Percentiles rank a stretch among this genome's conserved stretches.
Evolutionary conservation across 2,113 vertebrate species (phyloP).

Genomic region (Ginglymostoma cirratum): DNA sequence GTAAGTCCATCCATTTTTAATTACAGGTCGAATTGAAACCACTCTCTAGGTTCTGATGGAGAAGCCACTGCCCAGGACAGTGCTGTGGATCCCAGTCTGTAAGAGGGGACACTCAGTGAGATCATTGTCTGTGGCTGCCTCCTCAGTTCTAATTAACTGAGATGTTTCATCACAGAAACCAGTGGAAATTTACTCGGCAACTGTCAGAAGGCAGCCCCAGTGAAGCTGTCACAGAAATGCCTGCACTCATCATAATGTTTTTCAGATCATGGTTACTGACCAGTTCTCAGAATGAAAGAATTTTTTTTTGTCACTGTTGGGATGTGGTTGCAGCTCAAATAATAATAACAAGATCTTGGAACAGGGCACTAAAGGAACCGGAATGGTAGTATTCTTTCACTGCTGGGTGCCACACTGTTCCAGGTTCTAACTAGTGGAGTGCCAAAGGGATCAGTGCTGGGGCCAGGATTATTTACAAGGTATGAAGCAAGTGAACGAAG

Average conservation of each 20-base stretch:
- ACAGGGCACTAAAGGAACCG: not conserved
- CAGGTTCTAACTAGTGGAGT: no score
- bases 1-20: not conserved
- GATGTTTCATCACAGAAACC: not conserved
- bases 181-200: constrained; percentile 14
- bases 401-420: no score
- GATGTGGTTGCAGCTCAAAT: not conserved
- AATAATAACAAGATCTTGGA: not conserved
- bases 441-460: no score
- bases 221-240: not conserved
- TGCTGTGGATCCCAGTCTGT: not conserved
- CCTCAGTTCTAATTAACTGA: not conserved
- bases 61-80: not conserved
- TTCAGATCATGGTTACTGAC: not conserved
- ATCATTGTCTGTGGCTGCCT: not conserved
- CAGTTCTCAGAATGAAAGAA: not conserved
- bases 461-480: no score
- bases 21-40: not conserved
- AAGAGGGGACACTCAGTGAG: not conserved
- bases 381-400: not conserved
- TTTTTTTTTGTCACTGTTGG: not conserved
- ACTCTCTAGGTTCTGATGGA: not conserved
- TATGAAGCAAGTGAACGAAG: no score
- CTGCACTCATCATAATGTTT: not conserved
- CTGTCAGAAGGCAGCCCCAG: not conserved